A percentile compares a stretch with the other conserved stretches of the same genome.
These are phyloP conservation scores for Brachionichthys hirsutus DNA, from an alignment of 2,113 vertebrate species.

Conservation along the genomic window DNA sequence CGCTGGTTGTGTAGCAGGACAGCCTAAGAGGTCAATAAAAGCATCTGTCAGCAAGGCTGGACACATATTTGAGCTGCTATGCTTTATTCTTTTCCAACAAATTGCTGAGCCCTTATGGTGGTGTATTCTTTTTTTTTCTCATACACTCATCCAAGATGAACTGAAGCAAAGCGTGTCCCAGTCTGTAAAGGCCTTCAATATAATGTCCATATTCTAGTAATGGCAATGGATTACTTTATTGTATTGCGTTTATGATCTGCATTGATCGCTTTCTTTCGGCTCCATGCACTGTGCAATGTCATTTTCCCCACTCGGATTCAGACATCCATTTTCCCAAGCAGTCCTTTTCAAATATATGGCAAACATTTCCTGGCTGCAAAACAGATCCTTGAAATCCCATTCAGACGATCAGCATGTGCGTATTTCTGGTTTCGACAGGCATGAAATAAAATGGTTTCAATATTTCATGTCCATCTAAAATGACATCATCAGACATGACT, in stretches of 20 bases:
- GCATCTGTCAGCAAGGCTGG: slow-evolving; percentile 9
- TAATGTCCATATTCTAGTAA: slow-evolving; percentile 70
- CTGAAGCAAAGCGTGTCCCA: slow-evolving; percentile 49
- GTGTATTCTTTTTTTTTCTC: slow-evolving; percentile 15
- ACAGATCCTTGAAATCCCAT: slow-evolving; percentile 60
- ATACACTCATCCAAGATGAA: slow-evolving; percentile 45
- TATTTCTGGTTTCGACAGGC: slow-evolving; percentile 60
- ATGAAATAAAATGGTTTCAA: slow-evolving; percentile 72
- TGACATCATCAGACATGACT: slow-evolving; percentile 61
- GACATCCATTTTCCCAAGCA: slow-evolving; percentile 58
- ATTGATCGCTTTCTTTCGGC: slow-evolving; percentile 66
- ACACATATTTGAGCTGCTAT: background rate
- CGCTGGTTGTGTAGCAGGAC: slow-evolving; percentile 19
- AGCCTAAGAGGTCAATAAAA: slow-evolving; percentile 7
- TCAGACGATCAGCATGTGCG: slow-evolving; percentile 51
- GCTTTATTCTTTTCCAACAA: slow-evolving; percentile 9
- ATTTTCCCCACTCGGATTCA: slow-evolving; percentile 54
- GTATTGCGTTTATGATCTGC: slow-evolving; percentile 77
- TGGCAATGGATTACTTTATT: slow-evolving; percentile 74
- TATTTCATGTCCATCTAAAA: slow-evolving; percentile 68
- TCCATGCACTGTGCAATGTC: slow-evolving; percentile 56
- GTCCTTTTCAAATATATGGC: slow-evolving; percentile 42
- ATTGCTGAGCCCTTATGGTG: slow-evolving; percentile 15
- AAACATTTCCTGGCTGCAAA: slow-evolving; percentile 54
- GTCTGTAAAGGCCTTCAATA: slow-evolving; percentile 52